Base-by-base conservation (phyloP, 2,888 invertebrate species). In the Dolichomitus sp. region DNA sequence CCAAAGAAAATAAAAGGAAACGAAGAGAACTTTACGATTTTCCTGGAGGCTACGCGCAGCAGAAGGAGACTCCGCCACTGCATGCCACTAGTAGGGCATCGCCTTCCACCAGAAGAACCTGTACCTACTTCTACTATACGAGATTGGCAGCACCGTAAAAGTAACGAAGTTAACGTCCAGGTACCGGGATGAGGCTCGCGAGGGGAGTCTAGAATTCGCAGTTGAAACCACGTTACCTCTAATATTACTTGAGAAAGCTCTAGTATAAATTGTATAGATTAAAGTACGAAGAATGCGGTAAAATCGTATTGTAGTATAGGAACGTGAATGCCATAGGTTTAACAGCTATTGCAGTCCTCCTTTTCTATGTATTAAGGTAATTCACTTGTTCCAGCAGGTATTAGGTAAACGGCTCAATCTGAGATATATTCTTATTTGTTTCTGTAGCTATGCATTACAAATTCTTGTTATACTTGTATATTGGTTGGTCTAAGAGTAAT, bases 71-170 rank as follows among this genome's bases (percentile, higher is more conserved):
- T 72, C 77, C 37, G 61, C 42, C 57, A 50, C 79, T 83, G 84
- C 84, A 68, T 80, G 37, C 30, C n/a, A n/a, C n/a, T n/a, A n/a
- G n/a, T n/a, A 80, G 77, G 52, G 52, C 17, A 52, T 63, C 65
- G 50, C 61, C 50, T 68, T 61, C 37, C 59, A 12, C 57, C 23
- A 65, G 70, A 30, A 83, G 30, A 68, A 68, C 42, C 76, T 61
- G 57, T 17, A 33, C 42, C 73, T 33, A 72, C 61, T 66, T 73
- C 66, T 72, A 76, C 77, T 80, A 74, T 69, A 74, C 69, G 80
- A 80, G 80, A 83, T 83, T 80, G 76, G 83, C 73, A 69, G 76
- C 66, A 76, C 69, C 68, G 83, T 83, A 80, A 83, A 83, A 80
- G 73, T 73, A 77, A 69, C 73, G 40, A 77, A 80, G 69, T 83